Base-by-base conservation (phyloP, 1,140 invertebrate genomes). In the Thaumetopoea pityocampa region DNA sequence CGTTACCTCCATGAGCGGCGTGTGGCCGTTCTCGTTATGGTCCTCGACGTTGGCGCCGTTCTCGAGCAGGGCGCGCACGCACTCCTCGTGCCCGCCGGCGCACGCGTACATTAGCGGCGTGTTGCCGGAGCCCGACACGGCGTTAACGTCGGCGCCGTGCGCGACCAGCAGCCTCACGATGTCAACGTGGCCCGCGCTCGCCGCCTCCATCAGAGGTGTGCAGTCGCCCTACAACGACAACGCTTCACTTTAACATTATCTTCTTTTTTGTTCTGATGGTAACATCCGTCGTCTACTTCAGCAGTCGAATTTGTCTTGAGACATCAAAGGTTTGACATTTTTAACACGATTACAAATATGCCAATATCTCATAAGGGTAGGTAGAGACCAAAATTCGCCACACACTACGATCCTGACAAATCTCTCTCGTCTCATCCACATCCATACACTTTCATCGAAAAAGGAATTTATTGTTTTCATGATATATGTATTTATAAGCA, bases 21-120 rank as follows among this genome's bases (percentile, higher is more conserved):
- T 99, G 86, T 99, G 98, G 6, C 97, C 97, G 84, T 99, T 99
- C 85, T 99, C 97, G 87, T 99, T 99, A 81, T 98, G 96, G 85
- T 98, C 96, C 86, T 99, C 98, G 5, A 99, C 96, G 83, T 98
- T 96, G 41, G 97, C 97, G 38, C 94, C 95, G 65, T 92, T 90
- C 61, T 96, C 93, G 15, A 99, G 87, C 28, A 99, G 85, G 33
- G 94, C 92, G 73, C 90, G 88, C 4, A 99, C 97, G 47, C 97
- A 96, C 50, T 96, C 93, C 64, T 93, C 93, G 86, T 98, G 96
- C 2, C 98, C 98, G 67, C 95, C 95, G 52, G 96, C 96, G 80
- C 97, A 98, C 23, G 96, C 97, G 87, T 98, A 99, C 95, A 99
- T 99, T 19, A 99, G 87, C 26, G 97, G 95, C 28, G 97, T 99